phyloP scores from a whole-genome alignment of 2,797 vertebrate species.

The Simalia tracyae region DNA sequence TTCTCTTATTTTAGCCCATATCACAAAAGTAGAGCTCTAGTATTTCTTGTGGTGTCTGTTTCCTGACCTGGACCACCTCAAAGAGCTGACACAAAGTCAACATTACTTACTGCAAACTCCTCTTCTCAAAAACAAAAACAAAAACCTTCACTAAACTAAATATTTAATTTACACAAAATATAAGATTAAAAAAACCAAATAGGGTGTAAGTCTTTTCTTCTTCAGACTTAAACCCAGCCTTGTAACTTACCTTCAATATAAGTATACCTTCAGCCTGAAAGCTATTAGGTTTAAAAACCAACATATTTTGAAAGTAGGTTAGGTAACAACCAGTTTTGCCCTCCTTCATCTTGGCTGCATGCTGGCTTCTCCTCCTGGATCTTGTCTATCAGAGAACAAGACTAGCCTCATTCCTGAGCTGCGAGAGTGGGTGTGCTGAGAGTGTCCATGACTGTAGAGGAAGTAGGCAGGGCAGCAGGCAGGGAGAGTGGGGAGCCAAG shows the following conservation, averaged over 20 bases:
- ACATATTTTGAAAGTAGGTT: background rate
- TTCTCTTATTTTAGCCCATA: too few relatives aligned
- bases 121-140: background rate
- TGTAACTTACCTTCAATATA: background rate
- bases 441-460: background rate
- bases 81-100: background rate
- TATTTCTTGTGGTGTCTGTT: background rate
- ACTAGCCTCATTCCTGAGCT: background rate
- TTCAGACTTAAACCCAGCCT: background rate
- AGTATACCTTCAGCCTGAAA: background rate
- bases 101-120: background rate
- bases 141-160: background rate
- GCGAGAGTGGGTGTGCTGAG: background rate
- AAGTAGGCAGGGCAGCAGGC: background rate
- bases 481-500: background rate
- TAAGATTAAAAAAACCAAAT: background rate
- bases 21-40: too few relatives aligned
- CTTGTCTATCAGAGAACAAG: background rate
- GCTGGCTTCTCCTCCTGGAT: background rate
- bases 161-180: background rate
- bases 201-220: background rate
- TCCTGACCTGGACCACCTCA: background rate
- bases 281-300: background rate
- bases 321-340: background rate
- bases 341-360: background rate